Conservation (phyloP, 2,888 invertebrate genomes). For the Caenorhabditis virilis region DNA sequence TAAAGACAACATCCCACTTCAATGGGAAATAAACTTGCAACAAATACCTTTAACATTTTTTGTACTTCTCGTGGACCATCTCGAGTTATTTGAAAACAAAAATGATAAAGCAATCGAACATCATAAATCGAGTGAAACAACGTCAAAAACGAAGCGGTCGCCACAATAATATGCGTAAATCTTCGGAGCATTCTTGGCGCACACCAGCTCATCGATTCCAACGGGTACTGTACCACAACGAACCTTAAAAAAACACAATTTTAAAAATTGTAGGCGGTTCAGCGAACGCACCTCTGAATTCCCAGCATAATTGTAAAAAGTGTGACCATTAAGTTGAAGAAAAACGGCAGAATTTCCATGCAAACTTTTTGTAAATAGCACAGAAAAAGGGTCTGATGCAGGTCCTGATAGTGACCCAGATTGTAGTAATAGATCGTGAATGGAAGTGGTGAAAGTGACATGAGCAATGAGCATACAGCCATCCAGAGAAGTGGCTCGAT, state of each 20-base stretch:
- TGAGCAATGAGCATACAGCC: constrained; percentile 50
- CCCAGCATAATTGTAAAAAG: constrained; percentile 50
- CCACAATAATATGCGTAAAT: constrained; percentile 40
- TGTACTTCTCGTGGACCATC: too few relatives aligned
- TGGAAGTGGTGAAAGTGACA: constrained; percentile 54
- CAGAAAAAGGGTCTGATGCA: constrained; percentile 41
- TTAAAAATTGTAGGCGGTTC: too few relatives aligned
- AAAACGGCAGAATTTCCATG: constrained; percentile 57
- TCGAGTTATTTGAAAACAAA: constrained; percentile 43
- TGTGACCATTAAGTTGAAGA: constrained; percentile 56
- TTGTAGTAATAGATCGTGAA: constrained; percentile 57
- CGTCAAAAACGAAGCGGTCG: constrained; percentile 38
- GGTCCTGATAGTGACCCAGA: constrained; percentile 42
- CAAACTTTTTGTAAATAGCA: constrained; percentile 54
- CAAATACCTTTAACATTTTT: too few relatives aligned
- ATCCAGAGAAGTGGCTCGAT: constrained; percentile 54
- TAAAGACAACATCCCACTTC: too few relatives aligned
- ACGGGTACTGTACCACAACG: constrained; percentile 53
- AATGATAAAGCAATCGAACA: constrained; percentile 47
- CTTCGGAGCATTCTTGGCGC: constrained; percentile 38
- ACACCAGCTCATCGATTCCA: constrained; percentile 51
- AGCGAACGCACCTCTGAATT: constrained; percentile 3
- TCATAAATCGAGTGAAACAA: constrained; percentile 44
- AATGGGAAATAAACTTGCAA: too few relatives aligned
- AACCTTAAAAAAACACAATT: too few relatives aligned